A percentile compares a stretch with the other conserved stretches of the same genome.
Evolutionary conservation across 2,888 invertebrate genomes (phyloP).

Genomic region (Pedicia rivosa): DNA sequence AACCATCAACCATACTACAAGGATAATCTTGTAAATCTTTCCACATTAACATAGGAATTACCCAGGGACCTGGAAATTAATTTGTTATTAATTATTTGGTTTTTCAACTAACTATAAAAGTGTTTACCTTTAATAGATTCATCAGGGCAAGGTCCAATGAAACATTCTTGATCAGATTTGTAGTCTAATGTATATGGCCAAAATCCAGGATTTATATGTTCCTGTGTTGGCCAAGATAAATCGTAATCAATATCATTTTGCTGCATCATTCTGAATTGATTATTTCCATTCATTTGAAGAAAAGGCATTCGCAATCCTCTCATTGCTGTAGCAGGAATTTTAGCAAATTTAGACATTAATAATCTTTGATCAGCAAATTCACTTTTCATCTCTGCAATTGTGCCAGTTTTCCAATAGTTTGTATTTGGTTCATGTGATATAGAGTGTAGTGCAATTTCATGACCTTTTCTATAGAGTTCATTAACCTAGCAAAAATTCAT

Average conservation of each 20-base stretch:
- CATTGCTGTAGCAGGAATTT: constrained; percentile 31
- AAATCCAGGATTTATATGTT: constrained; percentile 29
- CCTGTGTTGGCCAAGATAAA: constrained; percentile 40
- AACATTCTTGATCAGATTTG: constrained; percentile 37
- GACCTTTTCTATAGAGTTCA: constrained; percentile 36
- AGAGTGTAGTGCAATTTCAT: constrained; percentile 47
- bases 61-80: constrained; percentile 44
- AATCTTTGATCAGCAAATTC: constrained; percentile 39
- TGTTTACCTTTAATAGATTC: no score
- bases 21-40: constrained; percentile 29
- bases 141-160: constrained; percentile 39
- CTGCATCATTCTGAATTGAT: constrained; percentile 37
- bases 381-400: constrained; percentile 26
- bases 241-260: constrained; percentile 39
- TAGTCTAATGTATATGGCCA: constrained; percentile 58
- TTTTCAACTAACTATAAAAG: no score
- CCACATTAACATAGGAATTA: constrained; percentile 45
- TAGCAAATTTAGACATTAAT: constrained; percentile 35
- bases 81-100: no score
- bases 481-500: no score
- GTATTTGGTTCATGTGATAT: constrained; percentile 34
- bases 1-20: constrained; percentile 42
- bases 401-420: constrained; percentile 35
- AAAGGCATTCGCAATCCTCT: constrained; percentile 37
- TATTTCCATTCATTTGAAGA: constrained; percentile 39